Evolutionary conservation across 2,888 invertebrate species (phyloP).

Genomic region (Nudaria mundana): DNA sequence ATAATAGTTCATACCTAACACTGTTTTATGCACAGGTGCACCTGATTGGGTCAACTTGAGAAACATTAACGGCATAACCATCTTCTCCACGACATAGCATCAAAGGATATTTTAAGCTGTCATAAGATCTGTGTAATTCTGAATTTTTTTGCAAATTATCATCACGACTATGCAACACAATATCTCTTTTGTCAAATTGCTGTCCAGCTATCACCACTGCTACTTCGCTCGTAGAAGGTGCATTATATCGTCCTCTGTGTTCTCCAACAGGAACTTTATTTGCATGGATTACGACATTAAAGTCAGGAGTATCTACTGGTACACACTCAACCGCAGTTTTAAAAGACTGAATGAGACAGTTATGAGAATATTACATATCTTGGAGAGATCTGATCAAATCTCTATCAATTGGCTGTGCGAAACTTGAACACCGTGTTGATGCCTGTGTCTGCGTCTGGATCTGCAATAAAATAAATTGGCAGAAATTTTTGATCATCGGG

Average conservation of each 20-base stretch:
- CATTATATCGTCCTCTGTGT: slow-evolving; percentile 30
- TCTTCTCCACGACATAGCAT: slow-evolving; percentile 11
- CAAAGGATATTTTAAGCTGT: slow-evolving; percentile 32
- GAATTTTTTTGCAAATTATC: slow-evolving; percentile 25
- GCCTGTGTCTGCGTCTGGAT: slow-evolving; percentile 24
- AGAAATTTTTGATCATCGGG: slow-evolving; percentile 22
- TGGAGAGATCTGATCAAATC: slow-evolving; percentile 23
- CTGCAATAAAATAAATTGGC: slow-evolving; percentile 26
- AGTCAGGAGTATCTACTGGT: slow-evolving; percentile 21
- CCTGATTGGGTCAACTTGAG: slow-evolving; percentile 23
- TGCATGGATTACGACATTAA: slow-evolving; percentile 12
- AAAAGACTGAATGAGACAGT: slow-evolving; percentile 24
- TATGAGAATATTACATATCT: slow-evolving; percentile 27
- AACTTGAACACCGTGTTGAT: slow-evolving; percentile 22
- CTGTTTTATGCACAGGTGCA: slow-evolving; percentile 20
- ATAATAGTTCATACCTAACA: slow-evolving; percentile 10
- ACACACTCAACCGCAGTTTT: slow-evolving; percentile 29
- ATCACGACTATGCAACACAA: slow-evolving; percentile 27
- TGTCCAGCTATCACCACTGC: slow-evolving; percentile 23
- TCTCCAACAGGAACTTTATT: slow-evolving; percentile 26
- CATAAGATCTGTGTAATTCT: slow-evolving; percentile 30
- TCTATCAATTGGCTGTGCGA: slow-evolving; percentile 22
- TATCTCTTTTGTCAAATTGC: slow-evolving; percentile 32
- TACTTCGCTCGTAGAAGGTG: slow-evolving; percentile 29
- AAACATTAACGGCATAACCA: slow-evolving; percentile 25